Percentiles rank a stretch among this genome's conserved stretches.
These are phyloP conservation scores for Brachionus asplanchnoidis DNA, from an alignment of 1,140 invertebrate genomes.

Conservation along the genomic window DNA sequence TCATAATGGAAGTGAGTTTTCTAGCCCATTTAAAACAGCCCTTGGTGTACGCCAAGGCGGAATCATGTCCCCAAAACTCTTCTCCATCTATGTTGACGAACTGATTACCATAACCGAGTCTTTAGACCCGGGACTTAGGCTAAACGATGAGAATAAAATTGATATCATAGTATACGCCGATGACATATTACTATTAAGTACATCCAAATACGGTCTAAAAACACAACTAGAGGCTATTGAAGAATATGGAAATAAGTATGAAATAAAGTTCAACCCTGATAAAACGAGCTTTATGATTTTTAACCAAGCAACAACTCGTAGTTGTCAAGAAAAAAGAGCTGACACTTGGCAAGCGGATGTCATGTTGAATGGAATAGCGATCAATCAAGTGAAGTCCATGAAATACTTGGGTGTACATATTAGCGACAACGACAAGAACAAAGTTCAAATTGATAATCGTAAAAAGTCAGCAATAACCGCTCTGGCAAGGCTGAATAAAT, in stretches of 20 bases:
- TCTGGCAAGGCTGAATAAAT: neutral
- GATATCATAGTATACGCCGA: neutral
- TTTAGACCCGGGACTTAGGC: neutral
- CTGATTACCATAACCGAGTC: neutral
- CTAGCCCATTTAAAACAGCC: neutral
- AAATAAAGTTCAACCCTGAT: neutral
- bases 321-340: neutral
- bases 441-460: neutral
- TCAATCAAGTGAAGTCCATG: neutral
- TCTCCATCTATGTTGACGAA: neutral
- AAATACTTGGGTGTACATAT: neutral
- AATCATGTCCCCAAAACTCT: conserved; percentile 2
- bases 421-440: neutral
- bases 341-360: neutral
- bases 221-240: neutral
- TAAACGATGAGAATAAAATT: neutral
- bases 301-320: neutral
- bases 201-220: neutral
- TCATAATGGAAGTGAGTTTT: neutral
- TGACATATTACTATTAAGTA: neutral
- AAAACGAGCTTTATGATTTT: conserved; percentile 12
- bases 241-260: neutral
- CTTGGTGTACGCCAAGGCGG: neutral
- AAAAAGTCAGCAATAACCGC: neutral
- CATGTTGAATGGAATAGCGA: neutral